Base-by-base conservation (phyloP, 2,797 vertebrate species). In the Danio tinwini region DNA sequence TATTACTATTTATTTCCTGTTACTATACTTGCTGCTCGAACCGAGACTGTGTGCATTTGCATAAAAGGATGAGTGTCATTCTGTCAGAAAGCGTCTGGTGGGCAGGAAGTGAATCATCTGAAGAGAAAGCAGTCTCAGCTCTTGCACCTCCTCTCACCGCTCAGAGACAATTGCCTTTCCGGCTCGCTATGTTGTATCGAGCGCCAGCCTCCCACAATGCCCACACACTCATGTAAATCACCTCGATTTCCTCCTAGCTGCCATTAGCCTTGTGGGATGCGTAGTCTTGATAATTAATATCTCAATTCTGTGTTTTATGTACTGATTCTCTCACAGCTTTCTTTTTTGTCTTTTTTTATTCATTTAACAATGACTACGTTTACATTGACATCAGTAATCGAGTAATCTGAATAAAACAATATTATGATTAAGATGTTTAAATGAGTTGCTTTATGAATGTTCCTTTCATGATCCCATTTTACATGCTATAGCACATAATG, bases 211-310 rank as follows among this genome's bases (percentile, higher is more conserved):
- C 67, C 7, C 45, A 47, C 45, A 47, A 71, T 81, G 77, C 86
- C 87, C 75, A 87, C 88, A 12, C 74, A 76, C 67, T 82, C 81
- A 64, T 40, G n/a, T 14, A 61, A 55, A 29, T 59, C 16, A 58
- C 17, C 75, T 69, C 0, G 7, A 45, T 16, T 61, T 73, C 59
- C 7, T 49, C n/a, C 39, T 61, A 13, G 58, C 39, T 58, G 65
- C 21, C 11, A 5, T 40, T 49, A 40, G 50, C 45, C n/a, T 49
- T n/a, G 71, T 29, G 16, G 5, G n/a, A 47, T 45, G 5, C 17
- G 44, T 42, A 16, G 53, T 7, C 47, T 50, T 77, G 42, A 64
- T 49, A 45, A 16, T 19, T 70, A n/a, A 42, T 17, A 3, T 50
- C 49, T 55, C 17, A 61, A 2, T 62, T 44, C 45, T 70, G 9